Base-by-base conservation (phyloP, 2,797 vertebrate species). In the Sylvilagus floridanus region DNA sequence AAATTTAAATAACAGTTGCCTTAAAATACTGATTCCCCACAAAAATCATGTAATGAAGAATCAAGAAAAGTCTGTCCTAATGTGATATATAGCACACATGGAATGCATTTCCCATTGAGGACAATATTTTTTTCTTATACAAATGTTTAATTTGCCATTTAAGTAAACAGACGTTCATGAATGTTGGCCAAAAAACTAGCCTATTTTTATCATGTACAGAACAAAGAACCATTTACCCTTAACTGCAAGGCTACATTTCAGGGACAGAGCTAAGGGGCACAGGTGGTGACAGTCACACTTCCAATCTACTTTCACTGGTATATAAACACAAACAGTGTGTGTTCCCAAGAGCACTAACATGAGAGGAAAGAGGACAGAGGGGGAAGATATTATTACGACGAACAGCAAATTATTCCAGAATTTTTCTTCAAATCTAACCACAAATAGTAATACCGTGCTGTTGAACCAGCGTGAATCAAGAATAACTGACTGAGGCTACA, bases 61-160 rank as follows among this genome's bases (percentile, higher is more conserved):
- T 98, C 84, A 42, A 8, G 42, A 42, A 42, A 98, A 98, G 98
- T 97, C 97, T 98, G 98, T 98, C 98, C 97, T 97, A 97, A 97
- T 97, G 97, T 98, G 98, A 98, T 98, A 98, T 98, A 98, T 97
- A 96, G 98, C 98, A 98, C 98, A 98, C 98, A 98, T 98, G 98
- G 98, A 98, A 98, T 98, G 97, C 97, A 98, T 98, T 98, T 99
- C 97, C 98, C 97, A 98, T 87, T 79, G 97, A 98, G 98, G 98
- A 98, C 98, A 98, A 97, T 98, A 98, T 98, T 98, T 99, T 98
- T 98, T 98, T 98, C 98, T 98, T 98, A 98, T 96, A 98, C 98
- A 98, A 98, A 98, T 98, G 98, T 98, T 98, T 98, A 97, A 90
- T 96, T 98, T 98, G 97, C 97, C 97, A 68, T 92, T 97, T 97